A percentile compares a stretch with the other conserved stretches of the same genome.
Evolutionary conservation across 2,113 vertebrate species (phyloP).

Genomic region (Larimichthys polyactis): DNA sequence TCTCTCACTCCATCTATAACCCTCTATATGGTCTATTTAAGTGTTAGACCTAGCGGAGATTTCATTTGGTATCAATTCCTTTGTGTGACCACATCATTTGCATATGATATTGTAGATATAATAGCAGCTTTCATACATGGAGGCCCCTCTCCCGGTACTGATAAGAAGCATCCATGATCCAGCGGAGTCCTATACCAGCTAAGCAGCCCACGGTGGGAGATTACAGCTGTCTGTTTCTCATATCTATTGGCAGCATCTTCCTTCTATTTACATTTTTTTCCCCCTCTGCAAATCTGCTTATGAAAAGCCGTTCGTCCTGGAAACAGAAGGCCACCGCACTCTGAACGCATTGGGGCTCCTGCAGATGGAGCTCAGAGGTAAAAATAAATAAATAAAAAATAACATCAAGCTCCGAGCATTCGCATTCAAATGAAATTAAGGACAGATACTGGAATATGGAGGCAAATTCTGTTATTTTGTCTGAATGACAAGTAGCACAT

Average conservation of each 20-base stretch:
- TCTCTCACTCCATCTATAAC: neutral
- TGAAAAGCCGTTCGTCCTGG: slow-evolving; percentile 58
- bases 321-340: slow-evolving; percentile 45
- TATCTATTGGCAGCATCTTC: slow-evolving; percentile 78
- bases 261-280: slow-evolving; percentile 58
- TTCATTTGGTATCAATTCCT: slow-evolving; percentile 14
- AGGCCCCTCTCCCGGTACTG: slow-evolving; percentile 34
- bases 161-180: slow-evolving; percentile 71
- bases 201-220: slow-evolving; percentile 71
- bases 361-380: slow-evolving; percentile 32
- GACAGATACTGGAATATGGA: neutral
- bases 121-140: slow-evolving; percentile 22
- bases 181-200: slow-evolving; percentile 48
- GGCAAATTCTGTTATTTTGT: neutral
- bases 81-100: slow-evolving; percentile 25
- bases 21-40: neutral
- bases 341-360: slow-evolving; percentile 18
- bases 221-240: slow-evolving; percentile 75
- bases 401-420: slow-evolving; percentile 2
- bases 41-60: neutral
- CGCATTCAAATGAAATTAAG: slow-evolving; percentile 38
- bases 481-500: slow-evolving; percentile 7
- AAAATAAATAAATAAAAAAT: neutral
- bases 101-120: slow-evolving; percentile 40
- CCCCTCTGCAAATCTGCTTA: slow-evolving; percentile 67